Percentiles rank a stretch among this genome's conserved stretches.
Conservation (phyloP, 2,888 invertebrate species). For the Drosophila melanosoma region DNA sequence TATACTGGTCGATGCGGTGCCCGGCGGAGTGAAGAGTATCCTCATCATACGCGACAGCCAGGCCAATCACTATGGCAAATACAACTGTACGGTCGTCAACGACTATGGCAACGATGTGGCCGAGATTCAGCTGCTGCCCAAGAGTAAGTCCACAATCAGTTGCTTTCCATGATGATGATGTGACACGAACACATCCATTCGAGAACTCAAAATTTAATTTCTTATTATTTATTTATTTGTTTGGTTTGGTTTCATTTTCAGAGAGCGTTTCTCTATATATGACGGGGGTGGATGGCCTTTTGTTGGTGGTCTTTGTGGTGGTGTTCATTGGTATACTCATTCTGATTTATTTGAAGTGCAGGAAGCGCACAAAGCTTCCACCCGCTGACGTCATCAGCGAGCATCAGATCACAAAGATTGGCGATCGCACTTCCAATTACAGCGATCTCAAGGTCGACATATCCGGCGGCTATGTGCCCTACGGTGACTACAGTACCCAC, state of each 20-base stretch:
- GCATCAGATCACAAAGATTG: conserved; percentile 85
- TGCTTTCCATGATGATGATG: background rate
- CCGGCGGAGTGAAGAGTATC: conserved; percentile 94
- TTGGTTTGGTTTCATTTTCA: conserved; percentile 78
- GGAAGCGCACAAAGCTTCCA: conserved; percentile 83
- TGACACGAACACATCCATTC: background rate
- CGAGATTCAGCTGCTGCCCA: conserved; percentile 93
- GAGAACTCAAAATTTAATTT: background rate
- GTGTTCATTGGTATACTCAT: conserved; percentile 90
- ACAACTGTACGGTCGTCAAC: conserved; percentile 97
- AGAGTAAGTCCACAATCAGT: conserved; percentile 89
- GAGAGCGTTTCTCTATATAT: conserved; percentile 92
- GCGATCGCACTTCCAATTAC: conserved; percentile 95
- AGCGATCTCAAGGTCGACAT: conserved; percentile 96
- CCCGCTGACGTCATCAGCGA: conserved; percentile 85
- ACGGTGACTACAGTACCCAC: conserved; percentile 94
- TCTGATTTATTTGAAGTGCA: conserved; percentile 90
- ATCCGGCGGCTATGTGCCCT: conserved; percentile 89
- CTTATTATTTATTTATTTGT: background rate
- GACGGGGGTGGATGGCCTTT: conserved; percentile 92
- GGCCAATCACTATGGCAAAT: conserved; percentile 94
- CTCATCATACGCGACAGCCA: conserved; percentile 94
- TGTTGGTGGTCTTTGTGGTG: conserved; percentile 93
- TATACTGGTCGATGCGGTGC: conserved; percentile 90
- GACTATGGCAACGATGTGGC: conserved; percentile 94